phyloP scores from a whole-genome alignment of 1,140 invertebrate species.

The Scaptomyza montana region DNA sequence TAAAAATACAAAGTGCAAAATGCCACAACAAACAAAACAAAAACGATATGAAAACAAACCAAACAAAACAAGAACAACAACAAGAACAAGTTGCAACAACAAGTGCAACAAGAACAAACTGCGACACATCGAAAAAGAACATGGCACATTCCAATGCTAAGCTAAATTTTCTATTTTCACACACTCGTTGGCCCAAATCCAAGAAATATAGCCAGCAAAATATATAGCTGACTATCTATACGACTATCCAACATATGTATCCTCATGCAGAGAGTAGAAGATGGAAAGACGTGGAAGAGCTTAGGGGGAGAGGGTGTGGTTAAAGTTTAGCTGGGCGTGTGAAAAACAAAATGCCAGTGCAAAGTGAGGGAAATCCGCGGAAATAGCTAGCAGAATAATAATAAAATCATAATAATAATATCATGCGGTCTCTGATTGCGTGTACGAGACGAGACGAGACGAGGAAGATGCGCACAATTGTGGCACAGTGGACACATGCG shows the following conservation, averaged over 20 bases:
- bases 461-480: slow-evolving; percentile 4
- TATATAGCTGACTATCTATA: slow-evolving; percentile 52
- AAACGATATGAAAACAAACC: slow-evolving; percentile 49
- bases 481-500: slow-evolving; percentile 34
- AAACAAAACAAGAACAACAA: background rate
- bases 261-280: background rate
- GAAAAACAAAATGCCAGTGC: slow-evolving; percentile 40
- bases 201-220: slow-evolving; percentile 69
- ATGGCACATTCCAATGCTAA: slow-evolving; percentile 70
- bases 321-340: slow-evolving; percentile 10
- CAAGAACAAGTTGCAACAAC: slow-evolving; percentile 32
- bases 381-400: slow-evolving; percentile 54
- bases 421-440: slow-evolving; percentile 21
- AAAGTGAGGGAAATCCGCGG: slow-evolving; percentile 66
- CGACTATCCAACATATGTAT: slow-evolving; percentile 32
- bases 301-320: too few species aligned
- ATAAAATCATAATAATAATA: slow-evolving; percentile 56
- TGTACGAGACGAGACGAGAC: slow-evolving; percentile 8
- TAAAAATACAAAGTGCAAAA: slow-evolving; percentile 68
- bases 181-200: slow-evolving; percentile 78
- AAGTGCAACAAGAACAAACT: slow-evolving; percentile 20
- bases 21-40: slow-evolving; percentile 43
- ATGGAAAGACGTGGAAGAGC: background rate
- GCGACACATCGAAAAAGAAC: slow-evolving; percentile 39
- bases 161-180: slow-evolving; percentile 74